These are phyloP conservation scores for Corvus moneduloides DNA, from an alignment of 2,113 vertebrate genomes.

Conservation along the genomic window DNA sequence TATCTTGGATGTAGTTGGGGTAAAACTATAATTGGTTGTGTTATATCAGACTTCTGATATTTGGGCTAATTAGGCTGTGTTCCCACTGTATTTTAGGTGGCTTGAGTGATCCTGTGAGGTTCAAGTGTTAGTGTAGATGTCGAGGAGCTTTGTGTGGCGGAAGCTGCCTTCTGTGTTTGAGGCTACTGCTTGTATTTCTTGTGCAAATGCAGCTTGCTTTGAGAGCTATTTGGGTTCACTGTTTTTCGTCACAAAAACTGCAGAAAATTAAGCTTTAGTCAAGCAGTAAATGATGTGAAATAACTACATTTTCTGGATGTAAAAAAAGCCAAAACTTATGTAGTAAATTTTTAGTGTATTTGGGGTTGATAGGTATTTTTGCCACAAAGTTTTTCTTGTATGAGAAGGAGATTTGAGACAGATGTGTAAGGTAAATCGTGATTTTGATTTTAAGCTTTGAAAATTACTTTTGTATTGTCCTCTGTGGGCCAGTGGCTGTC, in stretches of 20 bases:
- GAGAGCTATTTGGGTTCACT: neutral
- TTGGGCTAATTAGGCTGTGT: neutral
- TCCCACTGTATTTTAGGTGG: neutral
- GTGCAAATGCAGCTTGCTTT: neutral
- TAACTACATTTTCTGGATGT: neutral
- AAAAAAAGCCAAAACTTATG: neutral
- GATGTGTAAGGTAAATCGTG: neutral
- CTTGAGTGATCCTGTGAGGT: neutral
- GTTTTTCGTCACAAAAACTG: neutral
- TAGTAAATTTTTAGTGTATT: neutral
- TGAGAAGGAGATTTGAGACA: neutral
- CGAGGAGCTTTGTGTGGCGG: neutral
- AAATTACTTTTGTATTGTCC: neutral
- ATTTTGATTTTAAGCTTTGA: neutral
- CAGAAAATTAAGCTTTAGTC: neutral
- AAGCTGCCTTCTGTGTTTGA: neutral
- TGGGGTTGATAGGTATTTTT: neutral
- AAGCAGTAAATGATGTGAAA: neutral
- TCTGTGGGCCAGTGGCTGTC: neutral
- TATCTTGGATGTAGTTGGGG: neutral
- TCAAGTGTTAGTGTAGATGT: neutral
- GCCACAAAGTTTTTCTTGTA: neutral
- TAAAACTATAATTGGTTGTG: neutral
- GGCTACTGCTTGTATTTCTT: neutral
- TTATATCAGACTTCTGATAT: neutral